A percentile compares a stretch with the other conserved stretches of the same genome.
Conservation (phyloP, 2,888 invertebrate genomes). For the Aspidiotus destructor region DNA sequence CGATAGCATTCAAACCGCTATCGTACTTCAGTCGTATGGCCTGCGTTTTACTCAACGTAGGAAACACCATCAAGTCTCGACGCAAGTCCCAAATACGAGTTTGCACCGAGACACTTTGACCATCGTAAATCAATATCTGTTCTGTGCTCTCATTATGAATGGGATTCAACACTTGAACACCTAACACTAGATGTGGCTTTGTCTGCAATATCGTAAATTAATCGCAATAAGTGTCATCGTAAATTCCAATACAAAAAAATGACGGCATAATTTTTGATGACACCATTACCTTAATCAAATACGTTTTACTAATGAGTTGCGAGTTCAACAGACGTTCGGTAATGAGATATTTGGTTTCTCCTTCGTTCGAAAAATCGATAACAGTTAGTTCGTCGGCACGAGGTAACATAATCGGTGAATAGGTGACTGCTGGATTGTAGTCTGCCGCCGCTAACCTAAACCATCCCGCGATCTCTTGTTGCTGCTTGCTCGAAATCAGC, state of each 20-base stretch:
- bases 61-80: conserved; percentile 79
- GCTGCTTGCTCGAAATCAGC: conserved; percentile 68
- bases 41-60: conserved; percentile 74
- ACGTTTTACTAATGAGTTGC: conserved; percentile 44
- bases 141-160: conserved; percentile 81
- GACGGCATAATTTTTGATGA: neutral
- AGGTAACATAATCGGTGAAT: conserved; percentile 64
- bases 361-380: conserved; percentile 38
- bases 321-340: conserved; percentile 54
- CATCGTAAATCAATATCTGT: conserved; percentile 66
- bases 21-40: conserved; percentile 67
- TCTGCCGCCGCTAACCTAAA: conserved; percentile 61
- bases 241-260: neutral
- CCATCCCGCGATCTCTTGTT: conserved; percentile 89
- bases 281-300: conserved; percentile 40
- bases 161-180: conserved; percentile 81
- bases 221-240: neutral
- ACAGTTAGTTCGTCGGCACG: conserved; percentile 39
- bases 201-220: conserved; percentile 43
- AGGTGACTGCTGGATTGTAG: conserved; percentile 57
- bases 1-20: conserved; percentile 67
- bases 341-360: conserved; percentile 70
- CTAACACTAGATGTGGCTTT: conserved; percentile 66
- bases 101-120: conserved; percentile 40
- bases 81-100: conserved; percentile 63